A percentile compares a stretch with the other conserved stretches of the same genome.
These are phyloP conservation scores for Agapornis canus DNA, from an alignment of 2,797 vertebrate genomes.

Conservation along the genomic window DNA sequence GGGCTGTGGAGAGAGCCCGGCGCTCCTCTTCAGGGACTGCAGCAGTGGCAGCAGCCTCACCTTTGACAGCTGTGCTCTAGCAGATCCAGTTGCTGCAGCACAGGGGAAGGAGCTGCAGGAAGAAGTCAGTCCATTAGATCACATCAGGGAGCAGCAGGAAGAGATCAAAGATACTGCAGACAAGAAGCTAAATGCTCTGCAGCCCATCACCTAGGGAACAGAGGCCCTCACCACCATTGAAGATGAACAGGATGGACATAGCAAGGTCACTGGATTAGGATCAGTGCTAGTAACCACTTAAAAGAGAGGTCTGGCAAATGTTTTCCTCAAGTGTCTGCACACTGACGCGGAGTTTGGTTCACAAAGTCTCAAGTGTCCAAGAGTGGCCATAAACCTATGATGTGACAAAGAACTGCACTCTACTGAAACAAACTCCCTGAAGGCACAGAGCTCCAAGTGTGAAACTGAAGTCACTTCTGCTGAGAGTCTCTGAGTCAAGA, in stretches of 20 bases:
- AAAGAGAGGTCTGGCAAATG: background rate
- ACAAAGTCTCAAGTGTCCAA: background rate
- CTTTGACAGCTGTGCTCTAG: background rate
- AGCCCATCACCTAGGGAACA: background rate
- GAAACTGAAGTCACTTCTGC: background rate
- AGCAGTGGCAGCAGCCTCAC: background rate
- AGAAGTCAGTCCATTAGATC: background rate
- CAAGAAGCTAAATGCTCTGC: background rate
- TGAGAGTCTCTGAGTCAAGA: background rate
- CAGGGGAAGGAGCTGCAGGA: background rate
- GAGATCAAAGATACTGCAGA: background rate
- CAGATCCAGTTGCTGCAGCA: accelerated
- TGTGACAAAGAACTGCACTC: background rate
- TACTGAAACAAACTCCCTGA: background rate
- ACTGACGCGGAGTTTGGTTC: background rate
- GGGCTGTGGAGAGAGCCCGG: background rate
- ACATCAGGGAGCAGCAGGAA: background rate
- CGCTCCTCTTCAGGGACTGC: background rate
- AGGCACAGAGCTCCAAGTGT: background rate
- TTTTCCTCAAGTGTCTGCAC: background rate
- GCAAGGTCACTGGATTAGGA: background rate
- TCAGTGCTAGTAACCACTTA: background rate
- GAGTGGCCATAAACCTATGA: background rate
- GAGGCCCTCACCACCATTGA: background rate
- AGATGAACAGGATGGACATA: background rate